phyloP scores from a whole-genome alignment of 2,797 vertebrate species.

The Sphenopsis melanotis region DNA sequence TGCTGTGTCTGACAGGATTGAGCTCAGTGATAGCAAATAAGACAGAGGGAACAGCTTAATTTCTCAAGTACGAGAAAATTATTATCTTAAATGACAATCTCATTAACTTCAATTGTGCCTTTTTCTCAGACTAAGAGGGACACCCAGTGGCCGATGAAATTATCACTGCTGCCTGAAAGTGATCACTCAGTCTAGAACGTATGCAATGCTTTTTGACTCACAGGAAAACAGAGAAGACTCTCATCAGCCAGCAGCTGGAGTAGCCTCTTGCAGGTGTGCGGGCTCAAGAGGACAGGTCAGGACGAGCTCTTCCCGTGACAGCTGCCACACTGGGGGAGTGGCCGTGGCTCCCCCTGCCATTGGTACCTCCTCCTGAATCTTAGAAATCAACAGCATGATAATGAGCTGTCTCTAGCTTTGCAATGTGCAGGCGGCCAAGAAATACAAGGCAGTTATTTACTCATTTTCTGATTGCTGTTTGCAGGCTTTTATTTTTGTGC shows the following conservation, averaged over 20 bases:
- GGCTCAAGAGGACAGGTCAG: not conserved
- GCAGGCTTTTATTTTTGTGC: not conserved
- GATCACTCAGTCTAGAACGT: rapidly evolving
- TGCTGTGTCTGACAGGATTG: not conserved
- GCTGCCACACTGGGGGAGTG: rapidly evolving
- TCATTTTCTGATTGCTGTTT: not conserved
- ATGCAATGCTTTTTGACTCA: not conserved
- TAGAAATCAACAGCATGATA: not conserved
- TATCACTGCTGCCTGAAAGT: not conserved
- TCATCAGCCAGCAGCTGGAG: rapidly evolving
- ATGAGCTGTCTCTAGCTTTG: not conserved
- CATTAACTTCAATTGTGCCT: rapidly evolving
- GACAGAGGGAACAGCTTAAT: not conserved
- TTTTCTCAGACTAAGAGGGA: not conserved
- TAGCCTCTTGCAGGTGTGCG: rapidly evolving
- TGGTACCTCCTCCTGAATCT: not conserved
- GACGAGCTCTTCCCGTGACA: not conserved
- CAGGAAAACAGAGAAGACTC: not conserved
- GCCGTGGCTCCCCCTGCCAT: rapidly evolving
- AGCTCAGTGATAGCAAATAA: not conserved
- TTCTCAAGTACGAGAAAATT: not conserved
- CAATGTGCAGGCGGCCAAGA: not conserved
- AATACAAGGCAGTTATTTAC: not conserved
- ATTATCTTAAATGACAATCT: not conserved
- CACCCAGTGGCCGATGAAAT: not conserved